A percentile compares a stretch with the other conserved stretches of the same genome.
phyloP scores from a whole-genome alignment of 2,113 vertebrate species.

The Bufo gargarizans region DNA sequence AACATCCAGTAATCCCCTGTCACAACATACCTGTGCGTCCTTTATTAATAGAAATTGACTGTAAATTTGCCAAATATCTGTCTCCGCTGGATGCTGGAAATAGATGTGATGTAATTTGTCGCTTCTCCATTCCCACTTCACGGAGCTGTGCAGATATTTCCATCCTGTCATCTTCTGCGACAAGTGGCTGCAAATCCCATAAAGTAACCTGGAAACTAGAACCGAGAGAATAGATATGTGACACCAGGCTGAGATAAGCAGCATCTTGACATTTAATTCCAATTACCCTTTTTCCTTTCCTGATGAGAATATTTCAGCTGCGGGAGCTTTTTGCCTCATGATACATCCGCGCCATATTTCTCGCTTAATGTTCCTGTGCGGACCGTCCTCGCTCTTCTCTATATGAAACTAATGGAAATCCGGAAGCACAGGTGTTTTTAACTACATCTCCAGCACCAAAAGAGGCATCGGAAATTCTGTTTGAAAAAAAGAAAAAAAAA shows the following conservation, averaged over 20 bases:
- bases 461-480: slow-evolving; percentile 54
- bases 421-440: slow-evolving; percentile 12
- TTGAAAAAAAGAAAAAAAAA: slow-evolving; percentile 41
- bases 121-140: slow-evolving; percentile 47
- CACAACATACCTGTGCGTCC: background rate
- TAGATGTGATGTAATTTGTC: background rate
- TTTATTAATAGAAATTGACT: background rate
- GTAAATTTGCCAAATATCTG: background rate
- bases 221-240: slow-evolving; percentile 71
- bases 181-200: slow-evolving; percentile 68
- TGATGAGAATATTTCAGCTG: slow-evolving; percentile 70
- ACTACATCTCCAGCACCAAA: slow-evolving; percentile 36
- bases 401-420: background rate
- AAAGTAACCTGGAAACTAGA: slow-evolving; percentile 63
- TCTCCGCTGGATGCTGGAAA: background rate
- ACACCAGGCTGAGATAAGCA: slow-evolving; percentile 67
- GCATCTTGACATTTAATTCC: slow-evolving; percentile 84
- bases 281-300: slow-evolving; percentile 75
- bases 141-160: slow-evolving; percentile 57
- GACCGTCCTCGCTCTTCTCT: slow-evolving; percentile 17
- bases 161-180: slow-evolving; percentile 61
- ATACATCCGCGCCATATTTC: slow-evolving; percentile 59
- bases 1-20: background rate
- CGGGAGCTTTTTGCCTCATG: slow-evolving; percentile 67
- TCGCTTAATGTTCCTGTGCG: slow-evolving; percentile 56